These are phyloP conservation scores for Eupithecia inturbata DNA, from an alignment of 2,888 invertebrate species.

Conservation along the genomic window DNA sequence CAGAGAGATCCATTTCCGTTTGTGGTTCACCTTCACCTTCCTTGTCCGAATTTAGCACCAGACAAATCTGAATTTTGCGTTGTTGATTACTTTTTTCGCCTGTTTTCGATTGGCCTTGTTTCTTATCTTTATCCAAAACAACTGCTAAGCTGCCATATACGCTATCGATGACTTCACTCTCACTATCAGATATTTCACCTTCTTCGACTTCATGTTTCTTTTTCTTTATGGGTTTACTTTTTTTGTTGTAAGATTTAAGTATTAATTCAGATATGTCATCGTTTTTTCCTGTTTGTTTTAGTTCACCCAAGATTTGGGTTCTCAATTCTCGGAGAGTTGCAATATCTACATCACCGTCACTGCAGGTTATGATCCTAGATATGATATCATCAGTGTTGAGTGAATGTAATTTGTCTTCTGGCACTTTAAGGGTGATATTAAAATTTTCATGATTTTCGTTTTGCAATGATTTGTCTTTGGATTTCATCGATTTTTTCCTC, in stretches of 20 bases:
- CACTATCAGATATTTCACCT: slow-evolving; percentile 79
- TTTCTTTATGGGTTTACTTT: slow-evolving; percentile 46
- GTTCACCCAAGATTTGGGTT: slow-evolving; percentile 76
- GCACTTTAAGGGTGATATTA: slow-evolving; percentile 77
- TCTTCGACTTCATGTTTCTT: slow-evolving; percentile 67
- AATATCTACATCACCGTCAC: slow-evolving; percentile 77
- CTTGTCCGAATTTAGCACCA: slow-evolving; percentile 61
- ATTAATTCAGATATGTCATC: slow-evolving; percentile 78
- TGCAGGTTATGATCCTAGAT: slow-evolving; percentile 74
- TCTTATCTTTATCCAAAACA: slow-evolving; percentile 56
- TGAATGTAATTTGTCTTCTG: slow-evolving; percentile 71
- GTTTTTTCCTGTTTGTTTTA: slow-evolving; percentile 73
- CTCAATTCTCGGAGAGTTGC: slow-evolving; percentile 76
- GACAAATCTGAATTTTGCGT: slow-evolving; percentile 70
- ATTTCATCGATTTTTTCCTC: slow-evolving; percentile 63
- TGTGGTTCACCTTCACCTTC: slow-evolving; percentile 33
- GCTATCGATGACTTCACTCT: slow-evolving; percentile 76
- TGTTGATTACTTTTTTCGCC: slow-evolving; percentile 53
- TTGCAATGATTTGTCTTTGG: slow-evolving; percentile 46
- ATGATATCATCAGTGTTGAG: slow-evolving; percentile 76
- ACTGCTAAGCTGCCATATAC: slow-evolving; percentile 71
- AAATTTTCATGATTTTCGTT: slow-evolving; percentile 63
- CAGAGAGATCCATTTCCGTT: slow-evolving; percentile 50
- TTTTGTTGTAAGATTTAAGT: slow-evolving; percentile 70
- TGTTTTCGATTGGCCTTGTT: slow-evolving; percentile 36